Percentiles rank a stretch among this genome's conserved stretches.
Conservation (phyloP, 2,888 invertebrate species). For the Galerucella calmariensis region DNA sequence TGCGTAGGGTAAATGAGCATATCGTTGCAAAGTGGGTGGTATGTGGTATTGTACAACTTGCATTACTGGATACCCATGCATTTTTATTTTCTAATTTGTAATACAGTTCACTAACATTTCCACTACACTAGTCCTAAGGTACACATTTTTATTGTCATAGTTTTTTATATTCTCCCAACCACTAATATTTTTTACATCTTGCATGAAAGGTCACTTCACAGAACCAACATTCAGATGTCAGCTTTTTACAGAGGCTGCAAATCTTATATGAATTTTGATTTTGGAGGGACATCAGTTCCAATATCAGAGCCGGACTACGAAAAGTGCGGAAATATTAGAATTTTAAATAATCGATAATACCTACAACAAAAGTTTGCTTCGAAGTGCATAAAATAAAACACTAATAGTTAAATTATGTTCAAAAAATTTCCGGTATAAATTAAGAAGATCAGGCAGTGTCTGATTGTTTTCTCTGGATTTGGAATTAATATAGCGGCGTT, state of each 20-base stretch:
- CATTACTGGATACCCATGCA: constrained; percentile 76
- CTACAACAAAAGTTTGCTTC: not conserved
- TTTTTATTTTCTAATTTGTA: constrained; percentile 49
- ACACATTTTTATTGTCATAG: constrained; percentile 25
- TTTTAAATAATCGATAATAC: not conserved
- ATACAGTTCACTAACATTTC: constrained; percentile 13
- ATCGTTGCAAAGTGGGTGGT: constrained; percentile 64
- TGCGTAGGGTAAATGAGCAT: constrained; percentile 55
- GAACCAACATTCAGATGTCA: constrained; percentile 25
- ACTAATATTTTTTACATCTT: constrained; percentile 12
- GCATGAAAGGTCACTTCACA: constrained; percentile 11
- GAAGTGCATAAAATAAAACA: too few species aligned
- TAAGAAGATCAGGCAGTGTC: too few species aligned
- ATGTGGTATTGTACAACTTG: constrained; percentile 75
- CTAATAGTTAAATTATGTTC: too few species aligned
- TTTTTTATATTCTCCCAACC: constrained; percentile 15
- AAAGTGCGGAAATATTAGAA: not conserved
- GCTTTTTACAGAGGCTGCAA: constrained; percentile 48
- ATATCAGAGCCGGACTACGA: constrained; percentile 33
- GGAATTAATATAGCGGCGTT: too few species aligned
- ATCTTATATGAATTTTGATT: constrained; percentile 50
- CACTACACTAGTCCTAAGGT: constrained; percentile 11
- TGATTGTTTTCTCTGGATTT: too few species aligned
- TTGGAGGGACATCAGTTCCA: constrained; percentile 44
- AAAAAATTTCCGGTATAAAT: too few species aligned